Base-by-base conservation (phyloP, 2,113 vertebrate genomes). In the Lycaon pictus region DNA sequence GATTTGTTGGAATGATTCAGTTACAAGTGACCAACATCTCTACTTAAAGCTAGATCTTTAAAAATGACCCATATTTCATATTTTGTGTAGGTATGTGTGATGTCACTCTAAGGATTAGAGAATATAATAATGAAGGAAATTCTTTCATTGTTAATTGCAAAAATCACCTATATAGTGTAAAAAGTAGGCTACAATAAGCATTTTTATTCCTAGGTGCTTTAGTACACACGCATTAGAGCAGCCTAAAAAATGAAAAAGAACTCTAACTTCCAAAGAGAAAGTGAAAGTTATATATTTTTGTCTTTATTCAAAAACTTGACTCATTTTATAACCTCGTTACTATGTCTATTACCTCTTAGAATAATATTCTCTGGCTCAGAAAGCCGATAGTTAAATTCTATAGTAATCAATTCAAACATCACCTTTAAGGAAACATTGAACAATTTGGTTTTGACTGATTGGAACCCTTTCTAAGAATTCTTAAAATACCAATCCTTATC, bases 111-210 rank as follows among this genome's bases (percentile, higher is more conserved):
- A 86, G n/a, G 35, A 16, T 83, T 93, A 77, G 55, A 79, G 5
- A 20, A 43, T 72, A 48, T 58, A 16, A 51, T 80, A 62, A 83
- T 86, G 85, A 85, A 72, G 87, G 23, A 72, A 12, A 51, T 72
- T 48, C 35, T 95, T 94, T 96, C 37, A 88, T 55, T 58, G 5
- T 72, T 65, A 91, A 65, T 88, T 95, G 56, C 10, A 74, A 80
- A 72, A 72, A 7, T 82, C 67, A 60, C 62, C 17, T 77, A 81
- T 37, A 11, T 69, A 63, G 16, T 90, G 7, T 82, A 32, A 86
- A 79, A 43, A 19, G 19, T 51, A 76, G 51, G 29, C 13, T 58
- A 35, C 55, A 19, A 55, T n/a, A 83, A 77, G 25, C 51, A 89
- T 16, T 63, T 92, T 72, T 88, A 58, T 71, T 72, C 37, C 9